These are phyloP conservation scores for Malacoctenus gilli DNA, from an alignment of 2,797 vertebrate species.

Conservation along the genomic window DNA sequence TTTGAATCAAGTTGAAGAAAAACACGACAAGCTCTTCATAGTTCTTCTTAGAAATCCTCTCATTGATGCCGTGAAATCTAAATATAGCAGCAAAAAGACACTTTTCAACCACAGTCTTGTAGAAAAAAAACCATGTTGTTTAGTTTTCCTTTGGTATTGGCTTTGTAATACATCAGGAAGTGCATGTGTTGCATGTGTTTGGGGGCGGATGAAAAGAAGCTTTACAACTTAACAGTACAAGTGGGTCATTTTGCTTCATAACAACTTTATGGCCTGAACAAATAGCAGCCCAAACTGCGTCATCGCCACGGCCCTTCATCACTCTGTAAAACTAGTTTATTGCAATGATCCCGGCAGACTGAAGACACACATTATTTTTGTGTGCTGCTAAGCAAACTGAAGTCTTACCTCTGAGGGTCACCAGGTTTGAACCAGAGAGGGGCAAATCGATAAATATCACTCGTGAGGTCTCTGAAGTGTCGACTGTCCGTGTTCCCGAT, in stretches of 20 bases:
- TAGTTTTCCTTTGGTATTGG: no score
- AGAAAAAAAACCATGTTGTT: no score
- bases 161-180: no score
- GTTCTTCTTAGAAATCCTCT: conserved; percentile 89
- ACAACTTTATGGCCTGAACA: no score
- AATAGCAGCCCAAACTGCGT: no score
- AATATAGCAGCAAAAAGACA: conserved; percentile 6
- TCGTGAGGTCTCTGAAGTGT: conserved; percentile 86
- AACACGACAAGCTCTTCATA: conserved; percentile 89
- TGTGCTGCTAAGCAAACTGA: neutral
- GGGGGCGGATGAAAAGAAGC: no score
- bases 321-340: neutral
- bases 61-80: conserved; percentile 93
- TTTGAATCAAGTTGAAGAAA: conserved; percentile 90
- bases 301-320: no score
- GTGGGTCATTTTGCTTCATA: no score
- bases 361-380: no score
- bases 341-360: neutral
- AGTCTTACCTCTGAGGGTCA: conserved; percentile 84
- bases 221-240: no score
- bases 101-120: neutral
- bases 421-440: conserved; percentile 82
- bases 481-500: conserved; percentile 92
- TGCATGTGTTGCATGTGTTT: no score
- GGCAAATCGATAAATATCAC: conserved; percentile 87